Evolutionary conservation across 2,113 vertebrate genomes (phyloP).

Genomic region (Gadus chalcogrammus): DNA sequence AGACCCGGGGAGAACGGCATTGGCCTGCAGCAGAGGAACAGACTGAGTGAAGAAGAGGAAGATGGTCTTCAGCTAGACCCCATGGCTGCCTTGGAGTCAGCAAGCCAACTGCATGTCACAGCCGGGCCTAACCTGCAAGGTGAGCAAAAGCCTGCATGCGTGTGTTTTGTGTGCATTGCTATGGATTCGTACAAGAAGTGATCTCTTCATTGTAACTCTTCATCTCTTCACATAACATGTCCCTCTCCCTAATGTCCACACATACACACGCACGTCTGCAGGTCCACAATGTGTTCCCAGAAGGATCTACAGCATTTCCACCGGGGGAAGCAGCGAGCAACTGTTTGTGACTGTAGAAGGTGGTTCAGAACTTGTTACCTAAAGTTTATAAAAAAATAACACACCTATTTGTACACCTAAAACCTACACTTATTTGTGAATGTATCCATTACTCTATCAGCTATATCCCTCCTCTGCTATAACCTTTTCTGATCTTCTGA

Average conservation of each 20-base stretch:
- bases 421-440: too few species aligned
- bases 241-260: background rate
- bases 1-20: background rate
- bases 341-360: conserved; percentile 75
- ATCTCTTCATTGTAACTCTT: too few species aligned
- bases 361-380: conserved; percentile 25
- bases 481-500: too few species aligned
- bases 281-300: conserved; percentile 73
- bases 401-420: background rate
- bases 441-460: too few species aligned
- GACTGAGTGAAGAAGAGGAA: conserved; percentile 2
- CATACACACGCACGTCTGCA: conserved; percentile 25
- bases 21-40: background rate
- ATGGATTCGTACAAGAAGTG: too few species aligned
- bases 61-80: conserved; percentile 20
- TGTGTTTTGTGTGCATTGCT: too few species aligned
- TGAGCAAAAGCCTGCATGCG: conserved; percentile 23
- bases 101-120: conserved; percentile 68
- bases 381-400: background rate
- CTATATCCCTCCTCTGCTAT: too few species aligned
- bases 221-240: background rate
- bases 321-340: conserved; percentile 55
- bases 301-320: conserved; percentile 69
- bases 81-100: conserved; percentile 57
- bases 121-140: conserved; percentile 69